Evolutionary conservation across 2,797 vertebrate species (phyloP).

Genomic region (Enteromius viviparus): DNA sequence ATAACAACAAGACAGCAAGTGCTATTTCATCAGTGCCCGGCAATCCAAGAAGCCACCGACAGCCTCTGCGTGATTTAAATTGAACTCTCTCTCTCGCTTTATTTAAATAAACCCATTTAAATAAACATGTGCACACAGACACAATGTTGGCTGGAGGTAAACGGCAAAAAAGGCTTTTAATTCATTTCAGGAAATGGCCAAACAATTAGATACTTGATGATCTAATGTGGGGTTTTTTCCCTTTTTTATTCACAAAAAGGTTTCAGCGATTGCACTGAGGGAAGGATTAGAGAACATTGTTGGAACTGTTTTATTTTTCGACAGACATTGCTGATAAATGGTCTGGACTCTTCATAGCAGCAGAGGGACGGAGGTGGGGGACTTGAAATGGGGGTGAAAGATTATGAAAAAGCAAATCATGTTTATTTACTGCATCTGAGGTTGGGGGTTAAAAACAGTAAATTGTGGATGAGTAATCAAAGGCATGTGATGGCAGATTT

Average conservation of each 20-base stretch:
- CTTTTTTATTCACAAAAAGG: constrained; percentile 41
- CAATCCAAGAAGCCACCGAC: constrained; percentile 81
- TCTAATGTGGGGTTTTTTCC: constrained; percentile 56
- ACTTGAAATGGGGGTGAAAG: constrained; percentile 37
- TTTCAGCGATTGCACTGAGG: constrained; percentile 38
- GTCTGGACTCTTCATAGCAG: constrained; percentile 48
- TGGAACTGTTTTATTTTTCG: constrained; percentile 58
- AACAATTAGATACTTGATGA: constrained; percentile 61
- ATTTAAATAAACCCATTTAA: constrained; percentile 61
- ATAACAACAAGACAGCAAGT: constrained; percentile 81
- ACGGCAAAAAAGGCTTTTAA: constrained; percentile 61
- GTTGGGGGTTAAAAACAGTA: constrained; percentile 74
- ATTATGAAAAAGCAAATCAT: constrained; percentile 59
- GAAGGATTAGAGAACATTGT: constrained; percentile 53
- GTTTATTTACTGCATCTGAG: constrained; percentile 75
- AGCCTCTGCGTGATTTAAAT: constrained; percentile 81
- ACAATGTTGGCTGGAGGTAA: constrained; percentile 59
- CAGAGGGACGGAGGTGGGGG: constrained; percentile 24
- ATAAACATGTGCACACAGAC: constrained; percentile 34
- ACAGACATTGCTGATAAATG: constrained; percentile 66
- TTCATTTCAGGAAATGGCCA: constrained; percentile 58
- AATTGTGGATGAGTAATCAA: constrained; percentile 79
- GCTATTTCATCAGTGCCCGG: constrained; percentile 81
- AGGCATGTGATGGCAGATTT: constrained; percentile 80
- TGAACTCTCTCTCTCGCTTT: constrained; percentile 78